A percentile compares a stretch with the other conserved stretches of the same genome.
phyloP scores from a whole-genome alignment of 2,797 vertebrate species.

The Lutra lutra region DNA sequence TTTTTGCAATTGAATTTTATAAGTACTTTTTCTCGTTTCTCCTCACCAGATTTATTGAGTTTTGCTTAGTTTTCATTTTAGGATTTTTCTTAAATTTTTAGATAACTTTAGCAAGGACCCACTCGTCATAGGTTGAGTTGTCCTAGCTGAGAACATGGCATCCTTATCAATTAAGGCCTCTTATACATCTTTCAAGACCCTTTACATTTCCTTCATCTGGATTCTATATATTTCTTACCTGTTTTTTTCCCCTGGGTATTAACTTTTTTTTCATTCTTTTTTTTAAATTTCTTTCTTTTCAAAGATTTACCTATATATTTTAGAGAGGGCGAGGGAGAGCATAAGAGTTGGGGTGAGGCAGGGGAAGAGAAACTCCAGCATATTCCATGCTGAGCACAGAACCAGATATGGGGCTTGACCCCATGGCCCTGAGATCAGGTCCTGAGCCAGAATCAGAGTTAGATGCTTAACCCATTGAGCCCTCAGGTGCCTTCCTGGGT shows the following conservation, averaged over 20 bases:
- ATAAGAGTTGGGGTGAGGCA: accelerated
- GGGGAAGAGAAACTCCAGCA: neutral
- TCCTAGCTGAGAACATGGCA: neutral
- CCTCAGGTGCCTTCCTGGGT: neutral
- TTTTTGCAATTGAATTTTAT: neutral
- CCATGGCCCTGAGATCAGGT: neutral
- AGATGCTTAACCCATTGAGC: neutral
- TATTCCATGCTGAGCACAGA: neutral
- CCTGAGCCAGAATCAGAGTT: neutral
- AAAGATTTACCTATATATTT: neutral
- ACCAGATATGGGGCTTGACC: neutral
- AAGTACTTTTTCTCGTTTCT: neutral
- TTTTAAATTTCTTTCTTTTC: neutral
- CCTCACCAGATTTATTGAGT: neutral
- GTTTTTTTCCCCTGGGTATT: neutral
- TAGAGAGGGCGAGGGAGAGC: neutral
- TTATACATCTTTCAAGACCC: neutral
- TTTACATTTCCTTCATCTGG: neutral
- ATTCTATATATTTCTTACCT: neutral
- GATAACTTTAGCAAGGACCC: neutral
- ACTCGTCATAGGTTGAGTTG: neutral
- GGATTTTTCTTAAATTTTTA: neutral
- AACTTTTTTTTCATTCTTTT: neutral
- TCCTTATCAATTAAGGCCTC: neutral
- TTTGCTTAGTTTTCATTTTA: neutral